Evolutionary conservation across 2,888 invertebrate species (phyloP), one percentile per base, ranked within the genome.

Genomic region (Drosophila ustulata): DNA sequence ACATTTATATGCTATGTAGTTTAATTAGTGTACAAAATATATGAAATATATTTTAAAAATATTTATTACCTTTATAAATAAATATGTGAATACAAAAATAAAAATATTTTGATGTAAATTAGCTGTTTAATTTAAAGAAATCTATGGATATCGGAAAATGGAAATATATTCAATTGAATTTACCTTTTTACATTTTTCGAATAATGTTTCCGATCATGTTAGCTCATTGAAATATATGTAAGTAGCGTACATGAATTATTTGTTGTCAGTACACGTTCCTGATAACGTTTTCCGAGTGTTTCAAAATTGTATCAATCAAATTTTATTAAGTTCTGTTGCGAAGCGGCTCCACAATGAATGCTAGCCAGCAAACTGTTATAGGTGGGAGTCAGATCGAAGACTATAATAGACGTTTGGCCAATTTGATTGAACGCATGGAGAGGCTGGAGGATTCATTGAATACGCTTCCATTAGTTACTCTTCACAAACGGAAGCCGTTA

Each of bases 61-160:
- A 56, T 77, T 67, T 68, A 68, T 77, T 64, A 73, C 43, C 57
- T 76, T 63, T 71, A 63, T 63, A 71, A 55, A 51, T 41, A 50
- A 69, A 56, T 18, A 26, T 43, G 23, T 23, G 37, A 67, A 67
- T 43, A 37, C n/a, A 37, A 37, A n/a, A 37, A 3, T 9, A 32
- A 7, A 8, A 18, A 18, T 18, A 18, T 18, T 18, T 18, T 18
- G 1, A 1, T 30, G 6, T 6, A 30, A 30, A 6, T 6, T 4
- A 30, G 7, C 11, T 37, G 4, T 37, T 37, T 11, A 3, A 37
- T 37, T n/a, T 37, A 30, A 30, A 6, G 6, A 30, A 30, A 4
- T 2, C 30, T 5, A 30, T 6, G 6, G 30, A 6, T 30, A 6
- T 2, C 5, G 1, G 0, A 6, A 7, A 1, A 6, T 6, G 30